phyloP scores from a whole-genome alignment of 2,888 invertebrate species.

The Actias luna region DNA sequence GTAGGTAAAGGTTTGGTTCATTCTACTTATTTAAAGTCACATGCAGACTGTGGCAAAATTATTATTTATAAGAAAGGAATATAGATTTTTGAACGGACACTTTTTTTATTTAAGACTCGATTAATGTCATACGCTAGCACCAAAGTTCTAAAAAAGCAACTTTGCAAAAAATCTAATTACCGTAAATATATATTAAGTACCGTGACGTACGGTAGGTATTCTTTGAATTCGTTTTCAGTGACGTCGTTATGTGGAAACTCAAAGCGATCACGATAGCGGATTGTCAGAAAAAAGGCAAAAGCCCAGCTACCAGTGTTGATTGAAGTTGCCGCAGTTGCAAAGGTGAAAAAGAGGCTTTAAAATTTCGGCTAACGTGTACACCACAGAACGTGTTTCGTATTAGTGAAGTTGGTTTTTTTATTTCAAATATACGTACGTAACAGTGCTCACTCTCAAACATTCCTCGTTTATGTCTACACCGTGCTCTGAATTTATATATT shows the following conservation, averaged over 20 bases:
- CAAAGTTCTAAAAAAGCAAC: background rate
- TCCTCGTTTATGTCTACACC: background rate
- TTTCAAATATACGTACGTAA: background rate
- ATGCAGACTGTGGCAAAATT: too few species aligned
- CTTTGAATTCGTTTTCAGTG: background rate
- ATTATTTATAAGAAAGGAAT: too few species aligned
- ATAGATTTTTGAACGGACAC: too few species aligned
- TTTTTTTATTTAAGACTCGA: too few species aligned
- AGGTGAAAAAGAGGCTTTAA: background rate
- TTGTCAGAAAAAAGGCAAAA: background rate
- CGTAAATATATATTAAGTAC: background rate
- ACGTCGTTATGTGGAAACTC: background rate
- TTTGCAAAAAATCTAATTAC: background rate
- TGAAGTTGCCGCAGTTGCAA: background rate
- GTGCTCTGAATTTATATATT: background rate
- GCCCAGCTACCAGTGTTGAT: background rate
- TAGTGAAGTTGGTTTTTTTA: background rate
- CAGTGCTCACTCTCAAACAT: background rate
- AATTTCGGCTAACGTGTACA: background rate
- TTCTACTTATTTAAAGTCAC: too few species aligned
- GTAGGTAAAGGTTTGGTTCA: too few species aligned
- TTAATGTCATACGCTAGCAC: background rate
- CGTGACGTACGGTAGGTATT: background rate
- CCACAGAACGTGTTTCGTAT: background rate
- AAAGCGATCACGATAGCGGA: background rate